phyloP scores from a whole-genome alignment of 2,797 vertebrate species.

The Thalassophryne amazonica region DNA sequence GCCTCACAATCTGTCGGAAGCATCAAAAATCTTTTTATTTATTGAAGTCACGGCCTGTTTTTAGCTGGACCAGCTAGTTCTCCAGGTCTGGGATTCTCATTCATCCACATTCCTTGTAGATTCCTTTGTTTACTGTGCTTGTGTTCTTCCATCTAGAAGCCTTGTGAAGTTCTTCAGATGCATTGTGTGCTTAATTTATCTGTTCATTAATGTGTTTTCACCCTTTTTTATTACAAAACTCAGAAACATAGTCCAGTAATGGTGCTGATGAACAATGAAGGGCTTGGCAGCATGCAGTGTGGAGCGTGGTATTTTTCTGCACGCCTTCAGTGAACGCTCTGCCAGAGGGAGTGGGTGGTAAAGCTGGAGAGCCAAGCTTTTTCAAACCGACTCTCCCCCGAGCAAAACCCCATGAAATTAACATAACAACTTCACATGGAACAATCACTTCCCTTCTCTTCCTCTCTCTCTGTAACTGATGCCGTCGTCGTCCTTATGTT shows the following conservation, averaged over 20 bases:
- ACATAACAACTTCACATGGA: constrained; percentile 26
- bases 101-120: neutral
- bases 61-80: constrained; percentile 1
- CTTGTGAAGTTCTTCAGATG: constrained; percentile 8
- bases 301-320: constrained; percentile 31
- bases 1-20: too few relatives aligned
- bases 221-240: constrained; percentile 9
- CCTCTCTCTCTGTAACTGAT: neutral
- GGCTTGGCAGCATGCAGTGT: constrained; percentile 14
- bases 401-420: constrained; percentile 39
- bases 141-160: neutral
- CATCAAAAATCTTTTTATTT: too few relatives aligned
- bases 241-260: constrained; percentile 5
- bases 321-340: constrained; percentile 6
- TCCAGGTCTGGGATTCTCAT: neutral
- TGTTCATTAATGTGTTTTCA: neutral
- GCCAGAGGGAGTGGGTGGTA: constrained; percentile 43
- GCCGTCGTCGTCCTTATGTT: neutral
- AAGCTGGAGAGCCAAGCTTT: neutral
- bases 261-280: constrained; percentile 33
- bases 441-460: constrained; percentile 37
- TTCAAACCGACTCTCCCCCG: constrained; percentile 31
- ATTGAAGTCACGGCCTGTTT: neutral
- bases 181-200: neutral
- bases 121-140: neutral